Evolutionary conservation across 1,140 invertebrate genomes (phyloP).

Genomic region (Globodera ellingtonae): DNA sequence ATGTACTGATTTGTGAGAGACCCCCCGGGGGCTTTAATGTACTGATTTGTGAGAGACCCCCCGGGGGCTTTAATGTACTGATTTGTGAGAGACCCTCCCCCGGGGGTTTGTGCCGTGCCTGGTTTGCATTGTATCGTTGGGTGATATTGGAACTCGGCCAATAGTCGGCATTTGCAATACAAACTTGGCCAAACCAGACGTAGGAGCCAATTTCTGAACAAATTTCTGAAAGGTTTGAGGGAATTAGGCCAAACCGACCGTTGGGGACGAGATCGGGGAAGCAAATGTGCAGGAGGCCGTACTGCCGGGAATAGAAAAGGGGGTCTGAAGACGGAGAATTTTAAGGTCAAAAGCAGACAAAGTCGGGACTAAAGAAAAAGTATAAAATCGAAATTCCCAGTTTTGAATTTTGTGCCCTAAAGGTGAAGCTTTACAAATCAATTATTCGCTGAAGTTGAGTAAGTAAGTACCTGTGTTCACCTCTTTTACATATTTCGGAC

Average conservation of each 20-base stretch:
- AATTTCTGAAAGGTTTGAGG: not conserved
- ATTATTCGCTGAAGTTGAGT: too few species aligned
- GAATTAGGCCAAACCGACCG: constrained; percentile 29
- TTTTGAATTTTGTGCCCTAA: too few species aligned
- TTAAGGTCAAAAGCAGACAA: too few species aligned
- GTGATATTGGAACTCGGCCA: constrained; percentile 17
- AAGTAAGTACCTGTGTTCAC: constrained; percentile 31
- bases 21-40: too few species aligned
- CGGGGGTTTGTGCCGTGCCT: not conserved
- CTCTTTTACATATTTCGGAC: constrained; percentile 11
- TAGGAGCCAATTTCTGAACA: constrained; percentile 21
- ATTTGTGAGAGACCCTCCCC: not conserved
- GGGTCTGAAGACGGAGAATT: constrained; percentile 19
- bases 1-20: too few species aligned
- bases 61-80: too few species aligned
- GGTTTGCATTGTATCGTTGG: constrained; percentile 18
- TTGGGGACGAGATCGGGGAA: constrained; percentile 48
- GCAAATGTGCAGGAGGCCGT: constrained; percentile 46
- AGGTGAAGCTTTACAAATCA: too few species aligned
- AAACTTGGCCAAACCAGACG: constrained; percentile 16
- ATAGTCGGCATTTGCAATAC: constrained; percentile 21
- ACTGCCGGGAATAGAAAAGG: constrained; percentile 42
- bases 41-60: too few species aligned
- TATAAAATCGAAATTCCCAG: too few species aligned
- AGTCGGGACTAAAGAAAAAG: too few species aligned